Conservation (phyloP, 1,140 invertebrate genomes). For the Drosophila tropicalis region DNA sequence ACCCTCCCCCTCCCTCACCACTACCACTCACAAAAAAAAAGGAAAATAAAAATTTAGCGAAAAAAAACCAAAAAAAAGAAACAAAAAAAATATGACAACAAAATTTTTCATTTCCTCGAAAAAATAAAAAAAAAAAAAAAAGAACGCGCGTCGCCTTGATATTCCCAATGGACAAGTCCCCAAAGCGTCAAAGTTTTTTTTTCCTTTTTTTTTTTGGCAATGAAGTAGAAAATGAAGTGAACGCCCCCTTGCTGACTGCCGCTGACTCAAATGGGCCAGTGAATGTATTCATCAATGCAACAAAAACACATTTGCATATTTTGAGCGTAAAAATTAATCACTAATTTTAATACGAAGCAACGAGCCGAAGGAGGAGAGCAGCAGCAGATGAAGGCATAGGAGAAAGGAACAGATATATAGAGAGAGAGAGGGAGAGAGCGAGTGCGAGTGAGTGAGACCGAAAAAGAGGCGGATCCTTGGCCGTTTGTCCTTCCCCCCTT, state of each 20-base stretch:
- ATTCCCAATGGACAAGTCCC: constrained; percentile 68
- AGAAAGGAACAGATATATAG: too few relatives aligned
- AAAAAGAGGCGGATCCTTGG: constrained; percentile 24
- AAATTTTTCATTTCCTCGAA: constrained; percentile 76
- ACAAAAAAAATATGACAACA: constrained; percentile 78
- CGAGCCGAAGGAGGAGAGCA: not conserved
- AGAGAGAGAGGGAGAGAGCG: too few relatives aligned
- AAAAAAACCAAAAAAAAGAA: constrained; percentile 12
- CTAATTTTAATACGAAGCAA: constrained; percentile 80
- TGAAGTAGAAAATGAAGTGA: constrained; percentile 81
- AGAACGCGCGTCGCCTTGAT: constrained; percentile 23
- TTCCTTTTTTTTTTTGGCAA: constrained; percentile 54
- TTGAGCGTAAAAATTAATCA: constrained; percentile 82
- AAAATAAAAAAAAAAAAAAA: constrained; percentile 17
- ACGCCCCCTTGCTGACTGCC: constrained; percentile 44
- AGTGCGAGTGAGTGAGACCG: not conserved
- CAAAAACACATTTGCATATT: constrained; percentile 81
- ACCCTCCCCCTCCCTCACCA: not conserved
- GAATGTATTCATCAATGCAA: constrained; percentile 82
- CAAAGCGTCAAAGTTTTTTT: constrained; percentile 56
- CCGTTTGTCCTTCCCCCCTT: constrained; percentile 37
- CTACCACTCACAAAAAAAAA: constrained; percentile 22
- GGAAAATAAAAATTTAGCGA: not conserved
- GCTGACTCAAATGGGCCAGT: constrained; percentile 29
- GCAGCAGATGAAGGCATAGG: not conserved